phyloP scores from a whole-genome alignment of 2,113 vertebrate species.

The Gobiocypris rarus region DNA sequence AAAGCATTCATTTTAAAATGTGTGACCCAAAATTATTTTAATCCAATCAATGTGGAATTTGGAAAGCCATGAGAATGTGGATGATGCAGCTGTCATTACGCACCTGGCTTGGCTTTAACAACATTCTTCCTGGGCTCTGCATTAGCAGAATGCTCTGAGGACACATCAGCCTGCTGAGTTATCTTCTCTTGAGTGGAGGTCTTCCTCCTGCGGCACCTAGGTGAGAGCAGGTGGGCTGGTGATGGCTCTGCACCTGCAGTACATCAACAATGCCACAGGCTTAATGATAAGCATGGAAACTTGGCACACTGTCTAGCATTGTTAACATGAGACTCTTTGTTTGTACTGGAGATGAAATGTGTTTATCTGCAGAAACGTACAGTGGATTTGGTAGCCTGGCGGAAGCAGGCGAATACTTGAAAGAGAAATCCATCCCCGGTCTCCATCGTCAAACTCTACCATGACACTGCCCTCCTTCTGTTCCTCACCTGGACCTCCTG shows the following conservation, averaged over 20 bases:
- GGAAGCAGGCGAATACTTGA: slow-evolving; percentile 90
- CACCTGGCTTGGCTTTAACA: slow-evolving; percentile 86
- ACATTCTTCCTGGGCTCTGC: slow-evolving; percentile 73
- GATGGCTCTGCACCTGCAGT: slow-evolving; percentile 89
- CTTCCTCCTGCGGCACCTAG: slow-evolving; percentile 80
- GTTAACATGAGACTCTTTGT: not conserved
- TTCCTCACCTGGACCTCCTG: slow-evolving; percentile 82
- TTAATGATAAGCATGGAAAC: not conserved
- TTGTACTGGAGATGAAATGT: not conserved
- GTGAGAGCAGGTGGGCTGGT: slow-evolving; percentile 85
- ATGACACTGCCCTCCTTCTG: slow-evolving; percentile 86
- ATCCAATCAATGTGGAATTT: not conserved
- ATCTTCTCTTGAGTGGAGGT: slow-evolving; percentile 72
- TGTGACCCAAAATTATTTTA: not conserved
- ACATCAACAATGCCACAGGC: not conserved
- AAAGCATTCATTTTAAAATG: not conserved
- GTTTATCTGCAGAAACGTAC: slow-evolving; percentile 72
- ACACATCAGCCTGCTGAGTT: slow-evolving; percentile 65
- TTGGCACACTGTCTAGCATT: not conserved
- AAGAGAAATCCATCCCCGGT: slow-evolving; percentile 90
- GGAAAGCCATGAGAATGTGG: not conserved
- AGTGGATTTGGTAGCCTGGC: slow-evolving; percentile 92
- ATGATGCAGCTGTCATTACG: not conserved
- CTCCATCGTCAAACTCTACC: slow-evolving; percentile 96
- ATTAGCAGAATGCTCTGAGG: slow-evolving; percentile 71